Evolutionary conservation across 2,113 vertebrate genomes (phyloP).

Genomic region (Vimba vimba): DNA sequence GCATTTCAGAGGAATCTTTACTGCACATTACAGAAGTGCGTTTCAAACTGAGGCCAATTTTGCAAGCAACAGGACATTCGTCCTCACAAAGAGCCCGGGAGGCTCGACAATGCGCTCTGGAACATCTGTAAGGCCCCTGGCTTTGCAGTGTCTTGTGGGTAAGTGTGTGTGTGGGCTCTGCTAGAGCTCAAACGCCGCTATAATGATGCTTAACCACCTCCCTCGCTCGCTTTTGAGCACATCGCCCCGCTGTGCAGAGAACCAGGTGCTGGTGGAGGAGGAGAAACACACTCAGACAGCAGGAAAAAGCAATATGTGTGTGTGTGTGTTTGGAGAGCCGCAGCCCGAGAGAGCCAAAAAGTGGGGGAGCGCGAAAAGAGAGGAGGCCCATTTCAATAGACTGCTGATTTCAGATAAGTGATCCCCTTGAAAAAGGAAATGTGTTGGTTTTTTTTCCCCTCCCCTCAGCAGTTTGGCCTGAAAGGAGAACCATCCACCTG

Average conservation of each 20-base stretch:
- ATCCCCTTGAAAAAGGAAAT: constrained; percentile 68
- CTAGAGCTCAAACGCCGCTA: constrained; percentile 47
- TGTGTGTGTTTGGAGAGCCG: constrained; percentile 40
- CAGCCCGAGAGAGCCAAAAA: constrained; percentile 41
- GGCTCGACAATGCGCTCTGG: constrained; percentile 26
- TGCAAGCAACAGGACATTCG: constrained; percentile 60
- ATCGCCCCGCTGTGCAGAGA: constrained; percentile 62
- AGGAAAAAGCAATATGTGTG: constrained; percentile 31
- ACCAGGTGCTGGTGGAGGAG: constrained; percentile 64
- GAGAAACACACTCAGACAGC: constrained; percentile 47
- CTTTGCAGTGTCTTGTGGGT: constrained; percentile 38
- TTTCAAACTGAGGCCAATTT: constrained; percentile 63
- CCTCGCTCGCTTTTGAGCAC: constrained; percentile 62
- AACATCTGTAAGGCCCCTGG: constrained; percentile 55
- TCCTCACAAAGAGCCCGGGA: constrained; percentile 47
- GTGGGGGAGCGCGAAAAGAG: constrained; percentile 51
- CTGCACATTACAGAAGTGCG: constrained; percentile 48
- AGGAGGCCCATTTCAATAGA: constrained; percentile 64
- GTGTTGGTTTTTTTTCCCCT: constrained; percentile 39
- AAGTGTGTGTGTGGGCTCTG: constrained; percentile 43
- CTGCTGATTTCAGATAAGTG: constrained; percentile 69
- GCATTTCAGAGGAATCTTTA: constrained; percentile 25
- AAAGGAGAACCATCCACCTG: constrained; percentile 67
- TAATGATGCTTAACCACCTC: constrained; percentile 66
- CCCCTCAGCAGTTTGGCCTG: constrained; percentile 56